These are phyloP conservation scores for Syrista parreyssii DNA, from an alignment of 2,888 invertebrate species.

Conservation along the genomic window DNA sequence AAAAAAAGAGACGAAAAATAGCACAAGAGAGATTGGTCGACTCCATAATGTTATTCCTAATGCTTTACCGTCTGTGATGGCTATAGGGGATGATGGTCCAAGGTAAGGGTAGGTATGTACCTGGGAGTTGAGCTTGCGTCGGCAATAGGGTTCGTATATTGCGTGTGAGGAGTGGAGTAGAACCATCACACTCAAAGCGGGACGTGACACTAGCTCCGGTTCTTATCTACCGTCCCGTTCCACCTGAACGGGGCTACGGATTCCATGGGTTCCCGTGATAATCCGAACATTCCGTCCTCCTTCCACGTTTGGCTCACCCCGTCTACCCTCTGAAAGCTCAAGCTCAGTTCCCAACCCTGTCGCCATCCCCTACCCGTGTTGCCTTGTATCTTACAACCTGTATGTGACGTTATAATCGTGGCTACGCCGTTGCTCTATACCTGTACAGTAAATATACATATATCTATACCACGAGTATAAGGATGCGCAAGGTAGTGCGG, in stretches of 20 bases:
- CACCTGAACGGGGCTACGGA: slow-evolving; percentile 31
- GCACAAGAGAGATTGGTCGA: too few relatives aligned
- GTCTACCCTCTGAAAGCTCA: neutral
- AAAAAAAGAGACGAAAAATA: too few relatives aligned
- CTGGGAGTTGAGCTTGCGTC: slow-evolving; percentile 5
- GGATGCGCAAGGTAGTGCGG: slow-evolving; percentile 11
- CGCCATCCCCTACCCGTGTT: slow-evolving; percentile 13
- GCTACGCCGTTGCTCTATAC: slow-evolving; percentile 27
- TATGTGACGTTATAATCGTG: slow-evolving; percentile 55
- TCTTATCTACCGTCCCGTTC: slow-evolving; percentile 57
- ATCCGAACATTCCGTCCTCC: slow-evolving; percentile 57
- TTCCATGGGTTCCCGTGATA: slow-evolving; percentile 51
- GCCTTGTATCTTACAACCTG: slow-evolving; percentile 50
- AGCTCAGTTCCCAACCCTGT: slow-evolving; percentile 7
- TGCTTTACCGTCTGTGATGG: too few relatives aligned
- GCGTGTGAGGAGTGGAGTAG: slow-evolving; percentile 40
- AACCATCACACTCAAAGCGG: slow-evolving; percentile 59
- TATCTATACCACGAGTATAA: slow-evolving; percentile 16
- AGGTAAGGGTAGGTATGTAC: neutral
- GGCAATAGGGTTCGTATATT: slow-evolving; percentile 30
- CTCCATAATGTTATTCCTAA: too few relatives aligned
- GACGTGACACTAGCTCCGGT: slow-evolving; percentile 60
- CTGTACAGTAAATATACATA: slow-evolving; percentile 12
- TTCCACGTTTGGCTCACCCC: slow-evolving; percentile 42
- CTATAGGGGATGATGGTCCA: too few relatives aligned